Conservation (phyloP, 2,888 invertebrate species). For the Coelinius sp. region DNA sequence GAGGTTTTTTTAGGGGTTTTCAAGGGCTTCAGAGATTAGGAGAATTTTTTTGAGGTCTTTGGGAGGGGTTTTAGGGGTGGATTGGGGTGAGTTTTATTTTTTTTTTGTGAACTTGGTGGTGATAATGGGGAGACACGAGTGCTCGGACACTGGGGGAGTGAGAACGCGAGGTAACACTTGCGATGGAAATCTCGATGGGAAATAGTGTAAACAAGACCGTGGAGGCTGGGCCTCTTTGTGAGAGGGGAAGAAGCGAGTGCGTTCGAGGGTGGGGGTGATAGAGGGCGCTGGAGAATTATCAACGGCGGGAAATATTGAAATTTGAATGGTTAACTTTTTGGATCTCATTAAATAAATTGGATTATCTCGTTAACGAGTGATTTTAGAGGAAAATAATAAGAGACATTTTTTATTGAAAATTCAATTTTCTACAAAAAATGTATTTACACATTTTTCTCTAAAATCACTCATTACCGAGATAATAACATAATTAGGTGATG, state of each 20-base stretch:
- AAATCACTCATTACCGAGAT: no score
- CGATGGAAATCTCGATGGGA: no score
- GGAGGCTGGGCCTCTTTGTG: background rate
- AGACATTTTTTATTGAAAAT: no score
- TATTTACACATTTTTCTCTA: no score
- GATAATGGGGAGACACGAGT: slow-evolving; percentile 13
- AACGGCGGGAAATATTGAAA: background rate
- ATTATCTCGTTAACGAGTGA: no score
- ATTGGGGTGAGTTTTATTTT: background rate
- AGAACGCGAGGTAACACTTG: background rate
- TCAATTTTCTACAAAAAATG: no score
- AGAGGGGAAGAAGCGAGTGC: no score
- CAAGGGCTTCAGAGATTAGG: background rate
- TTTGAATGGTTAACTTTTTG: no score
- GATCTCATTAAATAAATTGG: no score
- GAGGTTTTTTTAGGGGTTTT: background rate
- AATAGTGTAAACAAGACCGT: background rate
- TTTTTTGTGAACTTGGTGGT: background rate
- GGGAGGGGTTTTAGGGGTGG: background rate
- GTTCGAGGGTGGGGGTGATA: no score
- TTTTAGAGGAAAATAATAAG: no score
- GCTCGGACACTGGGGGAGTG: background rate
- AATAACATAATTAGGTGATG: no score
- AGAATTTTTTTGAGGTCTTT: background rate
- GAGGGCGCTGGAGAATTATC: background rate